Base-by-base conservation (phyloP, 2,888 invertebrate genomes). In the Mythimna impura region DNA sequence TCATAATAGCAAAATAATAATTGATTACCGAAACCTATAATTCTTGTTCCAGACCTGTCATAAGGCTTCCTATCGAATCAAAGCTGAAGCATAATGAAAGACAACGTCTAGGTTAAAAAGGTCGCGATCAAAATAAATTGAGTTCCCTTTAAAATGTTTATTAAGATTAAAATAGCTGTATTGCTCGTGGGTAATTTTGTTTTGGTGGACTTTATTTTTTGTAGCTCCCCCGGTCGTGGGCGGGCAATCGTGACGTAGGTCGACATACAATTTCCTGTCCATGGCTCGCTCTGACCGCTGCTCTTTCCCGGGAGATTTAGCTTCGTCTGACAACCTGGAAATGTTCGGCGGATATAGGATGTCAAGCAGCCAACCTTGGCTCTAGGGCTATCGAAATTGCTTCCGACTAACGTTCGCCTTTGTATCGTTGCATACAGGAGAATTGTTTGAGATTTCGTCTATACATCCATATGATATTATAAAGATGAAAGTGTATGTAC, bases 201-300 rank as follows among this genome's bases (percentile, higher is more conserved):
- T 85, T 81, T 77, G 74, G 78, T 40, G 63, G 67, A 80, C 84
- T 87, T 87, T 89, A 85, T 86, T 88, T 89, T 87, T 89, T 82
- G 78, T 81, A 80, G 43, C 74, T 66, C 69, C 71, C 71, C 73
- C 84, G 72, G 78, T 75, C 75, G 86, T 88, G 88, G 84, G 88
- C 86, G 78, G 77, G 88, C 88, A 87, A 88, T 89, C 87, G 89
- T 94, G 93, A 94, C 91, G 90, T 91, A 93, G 94, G 94, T 93
- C 93, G 95, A 94, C 94, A 91, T 92, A 95, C 93, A 95, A 96
- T 96, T 95, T 95, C 96, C 95, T 93, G 92, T 86, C 87, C 82
- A 89, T 86, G 90, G 89, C 84, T 84, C 86, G 88, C 86, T 86
- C 87, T 92, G 94, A 92, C 94, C 94, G 92, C 91, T 92, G 92